Evolutionary conservation across 2,113 vertebrate genomes (phyloP).

Genomic region (Saccopteryx leptura): DNA sequence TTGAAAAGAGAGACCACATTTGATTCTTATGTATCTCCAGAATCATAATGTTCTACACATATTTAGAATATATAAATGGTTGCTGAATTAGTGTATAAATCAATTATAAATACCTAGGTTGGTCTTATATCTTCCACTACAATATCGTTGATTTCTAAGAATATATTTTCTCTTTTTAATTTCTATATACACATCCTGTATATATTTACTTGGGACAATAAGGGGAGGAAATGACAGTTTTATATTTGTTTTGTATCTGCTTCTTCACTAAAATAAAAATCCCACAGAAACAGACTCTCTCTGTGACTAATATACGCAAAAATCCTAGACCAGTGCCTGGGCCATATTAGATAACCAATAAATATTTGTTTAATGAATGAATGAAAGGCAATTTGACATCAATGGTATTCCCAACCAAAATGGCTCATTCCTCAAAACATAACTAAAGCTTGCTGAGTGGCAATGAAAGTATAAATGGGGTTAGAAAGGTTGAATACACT

Average conservation of each 20-base stretch:
- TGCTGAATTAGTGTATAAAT: constrained; percentile 4
- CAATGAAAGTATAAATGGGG: background rate
- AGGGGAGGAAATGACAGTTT: background rate
- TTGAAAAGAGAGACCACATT: background rate
- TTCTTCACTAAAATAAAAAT: background rate
- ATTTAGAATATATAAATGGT: background rate
- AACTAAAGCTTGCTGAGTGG: background rate
- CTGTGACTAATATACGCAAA: background rate
- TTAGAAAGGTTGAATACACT: background rate
- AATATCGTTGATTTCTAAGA: constrained; percentile 2
- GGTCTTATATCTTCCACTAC: background rate
- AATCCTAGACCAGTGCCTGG: background rate
- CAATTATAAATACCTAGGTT: background rate
- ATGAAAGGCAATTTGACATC: background rate
- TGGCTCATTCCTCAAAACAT: background rate
- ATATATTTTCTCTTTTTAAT: background rate
- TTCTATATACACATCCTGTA: background rate
- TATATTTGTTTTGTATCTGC: background rate
- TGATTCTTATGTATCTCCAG: background rate
- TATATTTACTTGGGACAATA: background rate
- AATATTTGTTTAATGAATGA: background rate
- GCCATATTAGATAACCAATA: background rate
- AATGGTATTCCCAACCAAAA: background rate
- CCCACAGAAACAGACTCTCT: background rate
- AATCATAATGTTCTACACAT: background rate